Percentiles rank a stretch among this genome's conserved stretches.
phyloP scores from a whole-genome alignment of 2,888 invertebrate genomes.

The Byasa hedistus region DNA sequence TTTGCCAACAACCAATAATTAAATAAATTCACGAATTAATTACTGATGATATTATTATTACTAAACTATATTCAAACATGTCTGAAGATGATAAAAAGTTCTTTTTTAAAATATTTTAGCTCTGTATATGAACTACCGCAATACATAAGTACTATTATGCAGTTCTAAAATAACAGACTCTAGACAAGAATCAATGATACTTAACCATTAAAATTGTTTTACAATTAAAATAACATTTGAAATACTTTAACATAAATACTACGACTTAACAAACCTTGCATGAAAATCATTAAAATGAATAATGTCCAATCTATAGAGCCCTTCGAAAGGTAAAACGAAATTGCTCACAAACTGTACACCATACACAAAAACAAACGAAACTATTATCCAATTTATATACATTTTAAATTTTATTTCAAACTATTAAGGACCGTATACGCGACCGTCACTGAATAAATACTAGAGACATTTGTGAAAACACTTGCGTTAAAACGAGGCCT shows the following conservation, averaged over 20 bases:
- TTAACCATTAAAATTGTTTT: too few relatives aligned
- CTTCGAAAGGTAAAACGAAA: conserved; percentile 53
- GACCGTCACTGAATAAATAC: neutral
- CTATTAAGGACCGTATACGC: neutral
- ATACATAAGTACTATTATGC: too few relatives aligned
- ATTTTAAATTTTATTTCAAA: conserved; percentile 2
- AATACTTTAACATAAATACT: neutral
- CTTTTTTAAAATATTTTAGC: too few relatives aligned
- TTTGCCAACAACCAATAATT: too few relatives aligned
- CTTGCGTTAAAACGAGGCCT: neutral
- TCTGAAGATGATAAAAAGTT: too few relatives aligned
- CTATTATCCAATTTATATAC: neutral
- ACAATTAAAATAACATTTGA: too few relatives aligned
- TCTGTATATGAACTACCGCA: too few relatives aligned
- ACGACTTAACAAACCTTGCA: conserved; percentile 66
- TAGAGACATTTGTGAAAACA: neutral
- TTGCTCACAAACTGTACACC: conserved; percentile 33
- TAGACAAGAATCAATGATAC: too few relatives aligned
- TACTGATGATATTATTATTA: too few relatives aligned
- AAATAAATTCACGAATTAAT: too few relatives aligned
- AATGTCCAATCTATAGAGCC: conserved; percentile 76
- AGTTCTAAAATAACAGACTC: too few relatives aligned
- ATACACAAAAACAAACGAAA: conserved; percentile 20
- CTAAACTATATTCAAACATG: too few relatives aligned
- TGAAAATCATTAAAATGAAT: conserved; percentile 81